These are phyloP conservation scores for Sphenopsis melanotis DNA, from an alignment of 2,797 vertebrate species.

Conservation along the genomic window DNA sequence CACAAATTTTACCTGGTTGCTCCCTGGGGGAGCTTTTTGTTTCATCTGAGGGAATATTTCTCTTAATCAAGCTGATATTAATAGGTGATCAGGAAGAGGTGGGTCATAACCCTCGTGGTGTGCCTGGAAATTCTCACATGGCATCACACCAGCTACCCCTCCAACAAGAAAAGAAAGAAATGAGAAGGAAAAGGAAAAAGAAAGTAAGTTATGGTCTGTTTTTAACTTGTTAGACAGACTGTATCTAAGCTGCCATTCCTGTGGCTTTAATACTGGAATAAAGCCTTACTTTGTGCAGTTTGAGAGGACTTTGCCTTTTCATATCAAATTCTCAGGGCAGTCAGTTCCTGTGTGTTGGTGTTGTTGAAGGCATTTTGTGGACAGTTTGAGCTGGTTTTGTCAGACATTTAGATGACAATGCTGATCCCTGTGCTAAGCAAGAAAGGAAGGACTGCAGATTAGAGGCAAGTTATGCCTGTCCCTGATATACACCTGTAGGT, in stretches of 20 bases:
- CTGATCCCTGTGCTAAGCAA: background rate
- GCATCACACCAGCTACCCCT: background rate
- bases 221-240: background rate
- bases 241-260: background rate
- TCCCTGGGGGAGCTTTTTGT: background rate
- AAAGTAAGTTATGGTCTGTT: background rate
- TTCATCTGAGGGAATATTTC: background rate
- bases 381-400: background rate
- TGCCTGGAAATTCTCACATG: background rate
- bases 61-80: background rate
- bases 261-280: background rate
- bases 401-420: background rate
- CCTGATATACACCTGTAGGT: background rate
- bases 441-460: background rate
- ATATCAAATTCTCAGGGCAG: background rate
- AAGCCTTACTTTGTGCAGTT: background rate
- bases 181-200: background rate
- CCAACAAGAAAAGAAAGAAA: background rate
- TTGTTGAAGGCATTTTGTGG: background rate
- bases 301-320: background rate
- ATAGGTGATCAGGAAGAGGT: background rate
- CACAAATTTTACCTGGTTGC: background rate
- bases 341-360: background rate
- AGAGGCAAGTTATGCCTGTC: background rate
- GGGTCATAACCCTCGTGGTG: background rate